Base-by-base conservation (phyloP, 2,888 invertebrate genomes). In the Timema cristinae region DNA sequence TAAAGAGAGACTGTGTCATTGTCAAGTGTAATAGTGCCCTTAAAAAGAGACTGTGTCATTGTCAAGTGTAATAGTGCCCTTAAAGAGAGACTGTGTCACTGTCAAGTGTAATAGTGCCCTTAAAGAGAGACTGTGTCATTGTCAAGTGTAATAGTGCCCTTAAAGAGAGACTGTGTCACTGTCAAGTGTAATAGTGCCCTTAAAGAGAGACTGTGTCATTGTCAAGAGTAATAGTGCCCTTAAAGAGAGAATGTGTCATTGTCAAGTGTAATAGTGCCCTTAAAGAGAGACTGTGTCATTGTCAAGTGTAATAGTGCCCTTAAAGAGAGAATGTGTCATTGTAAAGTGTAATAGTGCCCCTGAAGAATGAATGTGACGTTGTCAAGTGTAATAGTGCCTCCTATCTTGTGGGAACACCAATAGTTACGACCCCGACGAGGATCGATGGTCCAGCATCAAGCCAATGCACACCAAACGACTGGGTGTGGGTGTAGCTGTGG, bases 371-470 rank as follows among this genome's bases (percentile, higher is more conserved):
- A 32, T 32, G 32, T 32, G 4, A 2, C 32, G 4, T 8, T 8
- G 56, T 1, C 10, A 15, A 8, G 11, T 15, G 16, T 56, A 56
- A 8, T 56, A 56, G 15, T 9, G 56, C 10, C n/a, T 8, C 7
- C 50, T 32, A 7, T 68, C 6, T n/a, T 48, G 48, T 11, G 15
- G 47, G 15, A 69, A 16, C 75, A 79, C 82, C 5, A 32, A 32
- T 79, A 93, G 94, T 79, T 95, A 93, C 82, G 94, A 95, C 82
- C 94, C 95, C 0, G 93, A 94, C 74, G 86, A 88, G 76, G 94
- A 95, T 83, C 84, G 87, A 71, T 96, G 96, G 96, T 87, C 88
- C 48, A 84, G 85, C 10, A 88, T 94, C 50, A 89, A 89, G 79
- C 84, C 90, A 59, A 93, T 93, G 93, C 88, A 89, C 75, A 85